Evolutionary conservation across 2,888 invertebrate species (phyloP), one percentile per base, ranked within the genome.

Genomic region (Heteropelma amictum): DNA sequence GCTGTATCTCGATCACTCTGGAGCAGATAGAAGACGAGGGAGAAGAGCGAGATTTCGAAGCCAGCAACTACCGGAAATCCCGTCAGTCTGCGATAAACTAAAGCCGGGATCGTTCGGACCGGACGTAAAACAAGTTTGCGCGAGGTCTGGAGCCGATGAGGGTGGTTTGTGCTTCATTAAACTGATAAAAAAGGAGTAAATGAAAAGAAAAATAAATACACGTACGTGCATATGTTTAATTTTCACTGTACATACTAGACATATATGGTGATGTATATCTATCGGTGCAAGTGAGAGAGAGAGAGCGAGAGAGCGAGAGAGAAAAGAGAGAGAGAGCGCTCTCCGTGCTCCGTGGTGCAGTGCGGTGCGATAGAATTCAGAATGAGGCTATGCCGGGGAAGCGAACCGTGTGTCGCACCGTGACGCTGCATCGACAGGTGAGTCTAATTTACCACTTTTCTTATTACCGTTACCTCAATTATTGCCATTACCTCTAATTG

Each of bases 281-380:
- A 61, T 56, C 47, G 65, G 61, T 67, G 65, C 40, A 70, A 70
- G 74, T 65, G 65, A 65, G 65, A 67, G 65, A 56, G 33, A 65
- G 28, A 35, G 23, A 61, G 47, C 33, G 47, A 35, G 14, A 49
- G 54, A 65, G 72, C 45, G 65, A 60, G 60, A 60, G 60, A 54
- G 40, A 58, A 17, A 14, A 42, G 58, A 10, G 35, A 61, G 61
- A 63, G 35, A 42, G 7, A 54, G 60, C 19, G 58, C 42, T 42
- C 74, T 83, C 78, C 78, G 83, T 83, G 82, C 72, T 76, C 76
- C 79, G 80, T 83, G 83, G 83, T 83, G 83, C 83, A 83, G 83
- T 83, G 83, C 83, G 82, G 83, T 83, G 83, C 81, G 79, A 81
- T 81, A 81, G 78, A 82, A 71, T 71, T 77, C 54, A 70, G 70